These are phyloP conservation scores for Siphlonurus alternatus DNA, from an alignment of 2,888 invertebrate genomes.

Conservation along the genomic window DNA sequence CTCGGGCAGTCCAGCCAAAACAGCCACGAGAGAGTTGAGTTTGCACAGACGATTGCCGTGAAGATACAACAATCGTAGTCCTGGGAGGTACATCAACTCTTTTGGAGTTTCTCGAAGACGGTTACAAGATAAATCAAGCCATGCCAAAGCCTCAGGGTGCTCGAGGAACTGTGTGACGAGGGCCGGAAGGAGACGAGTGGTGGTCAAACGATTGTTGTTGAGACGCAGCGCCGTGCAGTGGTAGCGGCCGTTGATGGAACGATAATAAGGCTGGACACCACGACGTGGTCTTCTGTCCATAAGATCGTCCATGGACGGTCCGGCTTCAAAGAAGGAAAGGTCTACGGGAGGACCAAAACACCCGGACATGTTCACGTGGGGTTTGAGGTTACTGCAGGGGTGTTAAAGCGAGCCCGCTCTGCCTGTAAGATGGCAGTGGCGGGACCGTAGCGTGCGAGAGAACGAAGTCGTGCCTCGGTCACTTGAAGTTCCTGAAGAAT, in stretches of 20 bases:
- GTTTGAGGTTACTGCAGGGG: no score
- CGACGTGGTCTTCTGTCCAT: conserved; percentile 14
- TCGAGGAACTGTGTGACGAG: conserved; percentile 17
- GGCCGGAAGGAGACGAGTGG: conserved; percentile 16
- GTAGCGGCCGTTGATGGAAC: conserved; percentile 15
- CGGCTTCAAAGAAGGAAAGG: conserved; percentile 16
- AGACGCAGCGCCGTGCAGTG: conserved; percentile 15
- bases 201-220: conserved; percentile 17
- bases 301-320: conserved; percentile 14
- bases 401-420: neutral
- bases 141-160: conserved; percentile 18
- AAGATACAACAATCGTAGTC: conserved; percentile 18
- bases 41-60: conserved; percentile 18
- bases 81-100: conserved; percentile 15
- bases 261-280: conserved; percentile 15
- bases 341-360: conserved; percentile 16
- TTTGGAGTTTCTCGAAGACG: conserved; percentile 14
- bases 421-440: neutral
- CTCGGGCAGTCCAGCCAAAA: conserved; percentile 14
- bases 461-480: neutral
- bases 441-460: neutral
- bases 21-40: conserved; percentile 13
- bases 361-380: neutral
- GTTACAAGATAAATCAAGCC: conserved; percentile 20
- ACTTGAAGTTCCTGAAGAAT: neutral